Base-by-base conservation (phyloP, 2,113 vertebrate species). In the Osmerus eperlanus region DNA sequence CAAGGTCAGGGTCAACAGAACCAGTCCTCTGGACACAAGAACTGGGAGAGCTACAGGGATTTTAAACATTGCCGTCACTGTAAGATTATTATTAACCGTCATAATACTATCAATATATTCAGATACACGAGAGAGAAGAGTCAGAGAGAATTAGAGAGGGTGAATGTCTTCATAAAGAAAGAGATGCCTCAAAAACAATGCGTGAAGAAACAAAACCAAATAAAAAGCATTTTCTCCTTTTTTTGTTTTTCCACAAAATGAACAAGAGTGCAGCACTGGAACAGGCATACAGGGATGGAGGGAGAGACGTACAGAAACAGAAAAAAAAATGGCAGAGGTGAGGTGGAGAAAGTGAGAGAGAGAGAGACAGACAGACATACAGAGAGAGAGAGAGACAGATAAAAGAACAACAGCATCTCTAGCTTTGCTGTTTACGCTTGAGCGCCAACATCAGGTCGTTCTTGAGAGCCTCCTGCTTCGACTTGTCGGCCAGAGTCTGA, bases 341-440 rank as follows among this genome's bases (percentile, higher is more conserved):
- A 74, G 23, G 36, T 47, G 19, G 4, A 59, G 67, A 63, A 78
- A 54, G 80, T 74, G 76, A 80, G 62, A 79, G 81, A 80, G 79
- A 81, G 79, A 80, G 59, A 62, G 71, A 83, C 59, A 73, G 76
- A 85, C 21, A 65, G 79, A 80, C 59, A 60, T 67, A 83, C 59
- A 73, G 78, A 85, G 29, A 65, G 64, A 73, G 21, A 71, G 69
- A 80, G 54, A 73, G 73, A 70, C 4, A 32, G 47, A 76, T 63
- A 75, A 72, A 60, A 73, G 60, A 70, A 60, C 79, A 75, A 70
- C 69, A 82, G 77, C 72, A 77, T 82, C 81, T 93, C 92, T 93
- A 98, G 90, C 91, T 94, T 80, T 96, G 93, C 74, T 98, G 95
- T 92, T 98, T 99, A 89, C 93, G 95, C 95, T 96, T 98, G 93